Evolutionary conservation across 2,113 vertebrate species (phyloP), one percentile per base, ranked within the genome.

Genomic region (Alligator sinensis): DNA sequence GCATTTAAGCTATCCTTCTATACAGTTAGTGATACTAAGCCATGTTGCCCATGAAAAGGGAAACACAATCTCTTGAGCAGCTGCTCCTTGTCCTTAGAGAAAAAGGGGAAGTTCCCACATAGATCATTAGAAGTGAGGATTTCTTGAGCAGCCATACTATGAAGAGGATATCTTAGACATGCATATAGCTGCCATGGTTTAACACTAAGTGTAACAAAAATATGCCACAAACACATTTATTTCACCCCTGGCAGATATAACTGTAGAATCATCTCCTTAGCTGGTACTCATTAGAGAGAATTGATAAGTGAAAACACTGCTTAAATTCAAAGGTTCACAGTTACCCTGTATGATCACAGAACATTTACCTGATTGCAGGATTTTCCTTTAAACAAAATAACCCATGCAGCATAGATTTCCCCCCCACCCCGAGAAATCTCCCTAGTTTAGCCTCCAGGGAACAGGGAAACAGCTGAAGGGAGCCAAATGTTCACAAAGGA

Each of bases 201-300:
- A 66, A 22, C 4, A 70, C 3, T 17, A 76, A 82, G 75, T 63
- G 66, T 22, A 77, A 18, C 27, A 84, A 10, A 95, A 61, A 61
- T 28, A 38, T 27, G 59, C 16, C 19, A 34, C 21, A 72, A 27
- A 59, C 1, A 77, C 47, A 0, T 0, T 62, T 76, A 24, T 64
- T 54, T 62, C 55, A 28, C 62, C 21, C 75, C 28, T 57, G 47
- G 9, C 47, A 8, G 47, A 47, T 80, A 61, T 28, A 75, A 72
- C 47, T 57, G 9, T 57, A 47, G 28, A 47, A 85, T 47, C 38
- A 74, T 7, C 34, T 13, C 70, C 34, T 47, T 13, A 13, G 24
- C 18, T 74, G 70, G 22, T 47, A 47, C 70, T 38, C 12, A 74
- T 13, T 74, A 30, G 22, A 38, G 38, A 47, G 22, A 74, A 47